Evolutionary conservation across 2,888 invertebrate species (phyloP), one percentile per base, ranked within the genome.

Genomic region (Clitarchus hookeri): DNA sequence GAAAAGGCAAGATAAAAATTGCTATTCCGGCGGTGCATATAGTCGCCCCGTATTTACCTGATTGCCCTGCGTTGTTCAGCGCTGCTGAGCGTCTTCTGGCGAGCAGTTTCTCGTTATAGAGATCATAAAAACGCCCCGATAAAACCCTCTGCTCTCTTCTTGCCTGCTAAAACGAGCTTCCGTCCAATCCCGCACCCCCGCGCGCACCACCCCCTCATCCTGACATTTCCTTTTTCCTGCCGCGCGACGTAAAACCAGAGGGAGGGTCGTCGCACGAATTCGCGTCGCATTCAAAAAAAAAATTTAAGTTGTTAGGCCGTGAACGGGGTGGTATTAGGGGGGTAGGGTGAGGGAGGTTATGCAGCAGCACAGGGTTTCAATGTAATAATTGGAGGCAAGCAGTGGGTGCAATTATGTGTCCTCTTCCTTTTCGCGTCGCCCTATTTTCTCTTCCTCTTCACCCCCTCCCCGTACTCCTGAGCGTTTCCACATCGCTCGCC

Each of bases 301-400:
- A 65, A 65, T 65, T 12, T 65, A 65, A 65, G 65, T 65, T 11
- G 65, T 23, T 65, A 19, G 65, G n/a, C n/a, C n/a, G 19, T 11
- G 65, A 65, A 65, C n/a, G 65, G 65, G 19, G 19, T 53, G 53
- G 65, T 0, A 65, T 23, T 19, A 19, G 65, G 65, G 65, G 53
- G 53, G 12, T 53, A 19, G 53, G 53, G 53, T 1, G 19, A 23
- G 16, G n/a, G 65, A 0, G 65, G 65, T n/a, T 65, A n/a, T 65
- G 65, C 65, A 23, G 65, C 65, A 65, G 65, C 19, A 65, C 65
- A 65, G 11, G 65, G 65, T 85, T 84, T 85, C 85, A 44, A 84
- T 85, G 84, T 85, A 85, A 85, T 87, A 87, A 87, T 86, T 86
- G 86, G 86, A 83, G 86, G 84, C 54, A 86, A 86, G 85, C 87